Base-by-base conservation (phyloP, 2,113 vertebrate genomes). In the Semnornis frantzii region DNA sequence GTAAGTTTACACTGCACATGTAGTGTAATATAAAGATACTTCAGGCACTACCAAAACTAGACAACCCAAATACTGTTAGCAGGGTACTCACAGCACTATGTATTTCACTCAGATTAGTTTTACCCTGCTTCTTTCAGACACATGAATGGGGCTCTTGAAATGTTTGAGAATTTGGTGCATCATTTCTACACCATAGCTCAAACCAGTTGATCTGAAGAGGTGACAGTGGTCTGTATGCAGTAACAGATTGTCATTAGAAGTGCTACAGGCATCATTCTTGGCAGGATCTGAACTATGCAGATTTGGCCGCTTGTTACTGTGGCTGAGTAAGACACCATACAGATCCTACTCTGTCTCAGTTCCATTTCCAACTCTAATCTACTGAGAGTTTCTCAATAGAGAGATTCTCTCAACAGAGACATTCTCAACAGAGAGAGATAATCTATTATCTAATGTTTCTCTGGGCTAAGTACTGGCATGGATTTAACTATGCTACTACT, bases 291-390 rank as follows among this genome's bases (percentile, higher is more conserved):
- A 82, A 30, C 62, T n/a, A 46, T 0, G 0, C 50, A 50, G 62
- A 17, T 46, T 9, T 1, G 1, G 46, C 31, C 58, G 31, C 28
- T 24, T 1, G 0, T 68, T 65, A 48, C 33, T 54, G 52, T 3
- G 1, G 65, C 63, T 87, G 28, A 65, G 46, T 0, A 59, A 59
- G 30, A 75, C 27, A 37, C 57, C 23, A 12, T 10, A 11, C 3
- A 68, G 21, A 42, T 63, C 34, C 54, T 58, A 3, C 21, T 48
- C 28, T 64, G 8, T 4, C 42, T 66, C 2, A 1, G 20, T 30
- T 58, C 23, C 44, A 19, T 39, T 82, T 59, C 75, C 50, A 37
- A 2, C 18, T 17, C 30, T 24, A n/a, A n/a, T n/a, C n/a, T n/a
- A n/a, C n/a, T n/a, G n/a, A n/a, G n/a, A n/a, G n/a, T n/a, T n/a